These are phyloP conservation scores for Agrochola lychnidis DNA, from an alignment of 2,888 invertebrate species.

Conservation along the genomic window DNA sequence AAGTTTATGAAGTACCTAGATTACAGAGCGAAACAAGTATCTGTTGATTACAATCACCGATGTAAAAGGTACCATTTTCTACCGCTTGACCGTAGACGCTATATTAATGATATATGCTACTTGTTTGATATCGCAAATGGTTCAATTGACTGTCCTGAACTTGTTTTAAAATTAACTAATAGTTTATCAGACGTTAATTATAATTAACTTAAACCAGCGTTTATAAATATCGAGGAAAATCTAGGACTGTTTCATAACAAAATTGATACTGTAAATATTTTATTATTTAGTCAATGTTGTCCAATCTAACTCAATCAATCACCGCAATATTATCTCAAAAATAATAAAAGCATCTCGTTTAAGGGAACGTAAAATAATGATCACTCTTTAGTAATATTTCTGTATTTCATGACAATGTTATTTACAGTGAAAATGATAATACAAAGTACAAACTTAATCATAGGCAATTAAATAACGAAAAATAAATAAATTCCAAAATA, in stretches of 20 bases:
- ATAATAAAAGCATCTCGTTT: background rate
- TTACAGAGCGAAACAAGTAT: too few species aligned
- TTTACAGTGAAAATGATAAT: slow-evolving; percentile 4
- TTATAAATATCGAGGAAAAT: background rate
- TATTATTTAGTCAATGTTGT: background rate
- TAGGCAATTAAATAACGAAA: too few species aligned
- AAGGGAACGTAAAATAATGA: background rate
- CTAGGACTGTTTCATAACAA: background rate
- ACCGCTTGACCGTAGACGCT: too few species aligned
- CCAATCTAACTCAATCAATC: background rate
- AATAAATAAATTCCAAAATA: too few species aligned
- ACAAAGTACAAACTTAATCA: background rate
- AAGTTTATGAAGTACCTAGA: too few species aligned
- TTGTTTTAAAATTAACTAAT: too few species aligned
- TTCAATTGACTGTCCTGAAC: too few species aligned
- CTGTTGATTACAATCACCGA: too few species aligned
- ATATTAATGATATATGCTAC: too few species aligned
- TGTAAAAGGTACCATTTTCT: too few species aligned
- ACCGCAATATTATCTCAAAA: background rate
- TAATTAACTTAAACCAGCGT: background rate
- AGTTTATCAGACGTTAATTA: background rate
- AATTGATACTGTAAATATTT: background rate
- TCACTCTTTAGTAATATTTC: background rate
- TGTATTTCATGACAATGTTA: background rate
- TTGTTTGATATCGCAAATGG: too few species aligned